Conservation (phyloP, 2,888 invertebrate genomes). For the Xestia ashworthii region DNA sequence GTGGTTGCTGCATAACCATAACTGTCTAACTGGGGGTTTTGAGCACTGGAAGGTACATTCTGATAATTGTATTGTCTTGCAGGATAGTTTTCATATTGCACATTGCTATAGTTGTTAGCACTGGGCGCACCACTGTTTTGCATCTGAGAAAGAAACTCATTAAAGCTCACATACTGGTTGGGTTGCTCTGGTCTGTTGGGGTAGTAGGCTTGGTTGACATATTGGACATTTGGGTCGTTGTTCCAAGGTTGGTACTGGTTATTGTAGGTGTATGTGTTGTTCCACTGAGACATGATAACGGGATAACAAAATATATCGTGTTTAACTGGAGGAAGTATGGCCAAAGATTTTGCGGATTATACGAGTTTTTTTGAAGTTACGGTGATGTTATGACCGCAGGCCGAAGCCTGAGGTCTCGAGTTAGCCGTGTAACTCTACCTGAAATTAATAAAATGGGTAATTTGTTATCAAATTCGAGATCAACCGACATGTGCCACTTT, state of each 20-base stretch:
- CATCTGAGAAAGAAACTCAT: constrained; percentile 86
- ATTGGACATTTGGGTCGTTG: constrained; percentile 80
- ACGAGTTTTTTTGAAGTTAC: constrained; percentile 63
- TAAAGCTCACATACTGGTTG: constrained; percentile 86
- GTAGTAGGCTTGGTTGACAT: constrained; percentile 81
- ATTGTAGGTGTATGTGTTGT: constrained; percentile 84
- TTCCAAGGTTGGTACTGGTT: constrained; percentile 85
- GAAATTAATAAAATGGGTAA: constrained; percentile 70
- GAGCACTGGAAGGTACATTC: constrained; percentile 78
- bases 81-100: constrained; percentile 81
- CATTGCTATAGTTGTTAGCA: constrained; percentile 75
- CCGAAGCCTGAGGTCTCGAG: constrained; percentile 85
- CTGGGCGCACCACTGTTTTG: constrained; percentile 76
- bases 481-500: constrained; percentile 80
- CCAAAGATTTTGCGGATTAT: constrained; percentile 64
- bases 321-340: constrained; percentile 56
- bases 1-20: constrained; percentile 75
- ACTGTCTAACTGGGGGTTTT: constrained; percentile 75
- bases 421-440: constrained; percentile 71
- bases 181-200: constrained; percentile 77
- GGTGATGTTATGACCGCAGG: constrained; percentile 80
- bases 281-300: constrained; percentile 87
- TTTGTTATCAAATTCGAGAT: constrained; percentile 69
- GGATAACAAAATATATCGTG: constrained; percentile 63
- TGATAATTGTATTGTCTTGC: constrained; percentile 81